Evolutionary conservation across 2,888 invertebrate genomes (phyloP).

Genomic region (Monopis laevigella): DNA sequence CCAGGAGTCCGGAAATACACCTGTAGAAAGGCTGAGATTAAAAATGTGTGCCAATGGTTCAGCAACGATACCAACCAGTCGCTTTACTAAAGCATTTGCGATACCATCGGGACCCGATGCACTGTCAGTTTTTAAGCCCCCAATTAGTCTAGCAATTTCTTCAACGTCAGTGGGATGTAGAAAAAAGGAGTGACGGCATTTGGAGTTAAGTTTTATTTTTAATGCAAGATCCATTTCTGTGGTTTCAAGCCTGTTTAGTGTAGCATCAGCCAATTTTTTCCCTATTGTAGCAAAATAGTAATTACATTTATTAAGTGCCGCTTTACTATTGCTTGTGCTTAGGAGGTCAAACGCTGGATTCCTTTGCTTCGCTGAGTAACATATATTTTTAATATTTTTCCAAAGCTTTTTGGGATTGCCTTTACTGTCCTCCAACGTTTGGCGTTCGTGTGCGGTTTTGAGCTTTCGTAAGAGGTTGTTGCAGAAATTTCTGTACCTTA

Average conservation of each 20-base stretch:
- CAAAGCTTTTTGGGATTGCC: too few relatives aligned
- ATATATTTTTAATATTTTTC: too few relatives aligned
- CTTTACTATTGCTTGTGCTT: too few relatives aligned
- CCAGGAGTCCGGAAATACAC: constrained; percentile 17
- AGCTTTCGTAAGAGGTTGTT: too few relatives aligned
- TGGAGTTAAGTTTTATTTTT: background rate
- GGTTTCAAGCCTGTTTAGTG: background rate
- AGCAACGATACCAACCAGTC: constrained; percentile 8
- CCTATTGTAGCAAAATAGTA: too few relatives aligned
- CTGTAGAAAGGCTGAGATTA: constrained; percentile 16
- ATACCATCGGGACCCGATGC: constrained; percentile 16
- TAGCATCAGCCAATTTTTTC: too few relatives aligned
- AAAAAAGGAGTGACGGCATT: constrained; percentile 14
- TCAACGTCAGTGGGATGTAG: constrained; percentile 15
- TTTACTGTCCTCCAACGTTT: too few relatives aligned
- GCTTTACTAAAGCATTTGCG: constrained; percentile 15
- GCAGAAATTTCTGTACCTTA: background rate
- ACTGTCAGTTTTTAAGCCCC: constrained; percentile 11
- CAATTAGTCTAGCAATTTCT: constrained; percentile 14
- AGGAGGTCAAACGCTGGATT: too few relatives aligned
- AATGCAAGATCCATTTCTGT: background rate
- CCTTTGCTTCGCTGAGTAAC: too few relatives aligned
- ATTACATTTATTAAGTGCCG: too few relatives aligned
- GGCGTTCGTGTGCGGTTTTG: too few relatives aligned
- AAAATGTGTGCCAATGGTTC: constrained; percentile 16